phyloP scores from a whole-genome alignment of 2,888 invertebrate species.

The Carabus problematicus region DNA sequence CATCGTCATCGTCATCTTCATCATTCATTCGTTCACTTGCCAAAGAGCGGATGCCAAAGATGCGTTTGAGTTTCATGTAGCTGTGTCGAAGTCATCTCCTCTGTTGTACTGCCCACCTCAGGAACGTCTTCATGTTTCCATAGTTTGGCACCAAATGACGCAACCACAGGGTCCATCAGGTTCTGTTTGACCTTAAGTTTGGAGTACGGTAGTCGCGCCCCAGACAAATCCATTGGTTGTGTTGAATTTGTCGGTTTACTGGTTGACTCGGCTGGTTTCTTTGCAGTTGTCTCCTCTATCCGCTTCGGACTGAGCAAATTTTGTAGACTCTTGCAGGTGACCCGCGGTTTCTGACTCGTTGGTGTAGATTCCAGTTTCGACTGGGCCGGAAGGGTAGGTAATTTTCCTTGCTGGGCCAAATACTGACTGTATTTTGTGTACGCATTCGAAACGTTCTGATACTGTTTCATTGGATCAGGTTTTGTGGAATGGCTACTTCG shows the following conservation, averaged over 20 bases:
- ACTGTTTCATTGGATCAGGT: constrained; percentile 24
- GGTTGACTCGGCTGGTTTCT: constrained; percentile 10
- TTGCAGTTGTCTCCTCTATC: constrained; percentile 37
- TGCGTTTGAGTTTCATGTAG: constrained; percentile 70
- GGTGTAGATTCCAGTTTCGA: constrained; percentile 44
- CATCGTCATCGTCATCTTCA: too few species aligned
- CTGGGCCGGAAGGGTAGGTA: constrained; percentile 33
- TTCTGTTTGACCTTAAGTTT: constrained; percentile 61
- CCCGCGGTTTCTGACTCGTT: constrained; percentile 44
- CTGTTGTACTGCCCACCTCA: constrained; percentile 72
- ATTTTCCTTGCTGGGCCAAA: constrained; percentile 44
- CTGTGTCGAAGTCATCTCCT: constrained; percentile 59
- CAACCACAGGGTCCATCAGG: constrained; percentile 58
- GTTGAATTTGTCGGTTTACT: constrained; percentile 30
- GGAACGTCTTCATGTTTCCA: constrained; percentile 63
- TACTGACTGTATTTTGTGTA: constrained; percentile 49
- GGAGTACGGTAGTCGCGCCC: constrained; percentile 52
- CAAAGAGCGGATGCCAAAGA: constrained; percentile 85
- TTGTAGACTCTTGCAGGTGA: constrained; percentile 63
- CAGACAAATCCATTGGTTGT: constrained; percentile 59
- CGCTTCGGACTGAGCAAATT: constrained; percentile 66
- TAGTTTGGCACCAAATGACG: constrained; percentile 52
- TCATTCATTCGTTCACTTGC: constrained; percentile 68
- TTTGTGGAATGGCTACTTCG: not conserved
- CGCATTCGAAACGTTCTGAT: constrained; percentile 24